These are phyloP conservation scores for Drosophila asahinai DNA, from an alignment of 1,140 invertebrate species.

Conservation along the genomic window DNA sequence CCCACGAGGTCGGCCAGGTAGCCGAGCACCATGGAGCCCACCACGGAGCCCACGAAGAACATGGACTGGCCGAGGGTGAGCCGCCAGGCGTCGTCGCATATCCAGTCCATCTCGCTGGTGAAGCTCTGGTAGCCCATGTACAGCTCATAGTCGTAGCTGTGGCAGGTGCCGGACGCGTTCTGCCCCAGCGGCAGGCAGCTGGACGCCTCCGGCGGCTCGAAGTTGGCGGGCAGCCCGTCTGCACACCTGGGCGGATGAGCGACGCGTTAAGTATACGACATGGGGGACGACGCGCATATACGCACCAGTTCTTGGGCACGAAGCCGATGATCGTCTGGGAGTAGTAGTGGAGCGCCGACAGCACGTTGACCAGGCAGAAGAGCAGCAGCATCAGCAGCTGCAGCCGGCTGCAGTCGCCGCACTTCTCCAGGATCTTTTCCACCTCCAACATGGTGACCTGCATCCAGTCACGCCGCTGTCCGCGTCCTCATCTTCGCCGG, in stretches of 20 bases:
- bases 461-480: slow-evolving; percentile 11
- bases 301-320: slow-evolving; percentile 85
- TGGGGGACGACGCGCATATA: neutral
- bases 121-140: slow-evolving; percentile 78
- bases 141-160: slow-evolving; percentile 61
- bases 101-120: slow-evolving; percentile 85
- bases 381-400: slow-evolving; percentile 87
- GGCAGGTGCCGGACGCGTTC: slow-evolving; percentile 33
- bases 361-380: slow-evolving; percentile 86
- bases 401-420: slow-evolving; percentile 87
- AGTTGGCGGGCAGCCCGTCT: slow-evolving; percentile 23
- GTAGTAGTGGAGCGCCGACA: slow-evolving; percentile 86
- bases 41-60: slow-evolving; percentile 87
- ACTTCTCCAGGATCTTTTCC: slow-evolving; percentile 86
- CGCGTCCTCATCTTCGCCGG: slow-evolving; percentile 13
- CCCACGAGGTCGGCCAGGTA: slow-evolving; percentile 87
- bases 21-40: slow-evolving; percentile 87
- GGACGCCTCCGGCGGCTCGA: slow-evolving; percentile 28
- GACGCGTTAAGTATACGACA: slow-evolving; percentile 33
- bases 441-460: slow-evolving; percentile 63
- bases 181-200: slow-evolving; percentile 40
- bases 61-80: slow-evolving; percentile 87
- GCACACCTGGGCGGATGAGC: slow-evolving; percentile 59
- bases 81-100: slow-evolving; percentile 87
- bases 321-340: slow-evolving; percentile 87